A percentile compares a stretch with the other conserved stretches of the same genome.
Evolutionary conservation across 2,888 invertebrate genomes (phyloP).

Genomic region (Gonocerus acuteangulatus): DNA sequence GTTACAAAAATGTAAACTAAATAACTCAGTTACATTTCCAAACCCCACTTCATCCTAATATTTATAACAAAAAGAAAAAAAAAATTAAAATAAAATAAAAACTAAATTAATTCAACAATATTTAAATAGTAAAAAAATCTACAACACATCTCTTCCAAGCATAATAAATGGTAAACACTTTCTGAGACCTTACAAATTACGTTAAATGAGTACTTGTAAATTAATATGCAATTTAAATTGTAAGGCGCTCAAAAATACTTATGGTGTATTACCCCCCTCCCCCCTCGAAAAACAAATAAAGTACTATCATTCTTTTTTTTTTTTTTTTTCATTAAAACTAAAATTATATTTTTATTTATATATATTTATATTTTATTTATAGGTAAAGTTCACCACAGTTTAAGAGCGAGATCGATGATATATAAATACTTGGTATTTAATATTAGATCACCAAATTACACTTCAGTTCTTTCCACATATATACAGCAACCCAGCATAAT

Average conservation of each 20-base stretch:
- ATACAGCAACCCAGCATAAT: not conserved
- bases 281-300: not conserved
- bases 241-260: slow-evolving; percentile 17
- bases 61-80: slow-evolving; percentile 8
- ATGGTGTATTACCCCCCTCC: not conserved
- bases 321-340: not conserved
- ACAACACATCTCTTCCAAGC: slow-evolving; percentile 12
- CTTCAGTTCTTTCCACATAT: not conserved
- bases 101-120: slow-evolving; percentile 13
- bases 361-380: slow-evolving; percentile 9
- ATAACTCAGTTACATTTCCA: slow-evolving; percentile 22
- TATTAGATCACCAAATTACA: slow-evolving; percentile 14
- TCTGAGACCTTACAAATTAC: slow-evolving; percentile 18
- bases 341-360: slow-evolving; percentile 11
- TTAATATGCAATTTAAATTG: slow-evolving; percentile 1
- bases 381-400: slow-evolving; percentile 21
- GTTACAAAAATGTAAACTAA: not conserved
- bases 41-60: slow-evolving; percentile 10
- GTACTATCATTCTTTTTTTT: not conserved
- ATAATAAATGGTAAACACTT: slow-evolving; percentile 11
- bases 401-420: slow-evolving; percentile 19
- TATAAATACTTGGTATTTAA: slow-evolving; percentile 25
- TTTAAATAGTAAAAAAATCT: slow-evolving; percentile 20
- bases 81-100: not conserved
- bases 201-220: slow-evolving; percentile 1